Percentiles rank a stretch among this genome's conserved stretches.
phyloP scores from a whole-genome alignment of 2,888 invertebrate species.

The Meteorus cinctellus region DNA sequence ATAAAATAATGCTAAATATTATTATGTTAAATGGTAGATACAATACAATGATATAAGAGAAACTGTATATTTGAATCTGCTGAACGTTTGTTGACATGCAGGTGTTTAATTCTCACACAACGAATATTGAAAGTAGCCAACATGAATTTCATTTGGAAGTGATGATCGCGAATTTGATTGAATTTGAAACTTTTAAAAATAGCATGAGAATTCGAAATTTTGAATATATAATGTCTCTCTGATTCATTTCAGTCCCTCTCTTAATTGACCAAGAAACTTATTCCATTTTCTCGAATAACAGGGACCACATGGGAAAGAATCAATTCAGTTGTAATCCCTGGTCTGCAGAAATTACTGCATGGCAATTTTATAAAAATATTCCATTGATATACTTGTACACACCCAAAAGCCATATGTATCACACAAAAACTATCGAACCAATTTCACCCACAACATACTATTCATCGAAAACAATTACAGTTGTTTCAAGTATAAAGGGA shows the following conservation, averaged over 20 bases:
- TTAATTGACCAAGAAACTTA: not conserved
- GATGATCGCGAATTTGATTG: not conserved
- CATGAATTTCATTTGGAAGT: slow-evolving; percentile 56
- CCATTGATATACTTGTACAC: not conserved
- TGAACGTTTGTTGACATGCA: slow-evolving; percentile 41
- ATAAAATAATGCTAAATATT: slow-evolving; percentile 25
- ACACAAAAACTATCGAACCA: too few species aligned
- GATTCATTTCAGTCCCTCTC: not conserved
- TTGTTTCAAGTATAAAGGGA: too few species aligned
- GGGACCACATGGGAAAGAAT: slow-evolving; percentile 24
- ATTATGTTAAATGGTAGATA: slow-evolving; percentile 37
- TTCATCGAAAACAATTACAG: too few species aligned
- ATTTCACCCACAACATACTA: too few species aligned
- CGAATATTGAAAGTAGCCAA: slow-evolving; percentile 68
- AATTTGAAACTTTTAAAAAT: not conserved
- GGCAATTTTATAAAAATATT: not conserved
- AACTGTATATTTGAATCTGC: slow-evolving; percentile 28
- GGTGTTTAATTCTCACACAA: slow-evolving; percentile 60
- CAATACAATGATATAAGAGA: slow-evolving; percentile 8
- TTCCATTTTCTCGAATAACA: slow-evolving; percentile 23
- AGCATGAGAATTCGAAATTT: not conserved
- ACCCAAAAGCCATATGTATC: not conserved
- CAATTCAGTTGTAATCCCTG: not conserved
- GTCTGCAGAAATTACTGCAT: not conserved
- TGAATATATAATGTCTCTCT: not conserved